phyloP scores from a whole-genome alignment of 1,140 invertebrate species.

The Marisa cornuarietis region DNA sequence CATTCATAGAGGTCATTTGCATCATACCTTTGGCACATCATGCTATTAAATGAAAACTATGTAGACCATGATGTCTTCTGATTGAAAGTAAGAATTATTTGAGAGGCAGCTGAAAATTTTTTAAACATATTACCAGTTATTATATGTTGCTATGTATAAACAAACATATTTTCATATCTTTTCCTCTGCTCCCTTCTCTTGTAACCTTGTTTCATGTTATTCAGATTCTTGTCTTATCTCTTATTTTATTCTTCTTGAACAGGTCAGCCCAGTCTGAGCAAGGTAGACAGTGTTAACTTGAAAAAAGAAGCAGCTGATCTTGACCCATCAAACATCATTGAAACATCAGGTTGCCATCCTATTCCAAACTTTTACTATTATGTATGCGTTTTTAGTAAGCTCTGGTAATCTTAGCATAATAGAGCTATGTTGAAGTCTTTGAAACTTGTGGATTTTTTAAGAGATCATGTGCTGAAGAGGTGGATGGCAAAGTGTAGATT shows the following conservation, averaged over 20 bases:
- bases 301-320: constrained; percentile 14
- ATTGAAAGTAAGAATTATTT: too few relatives aligned
- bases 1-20: too few relatives aligned
- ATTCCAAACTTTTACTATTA: neutral
- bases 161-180: too few relatives aligned
- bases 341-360: constrained; percentile 10
- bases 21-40: too few relatives aligned
- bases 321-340: constrained; percentile 16
- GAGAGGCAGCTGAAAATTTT: too few relatives aligned
- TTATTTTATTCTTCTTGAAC: neutral
- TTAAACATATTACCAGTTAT: too few relatives aligned
- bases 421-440: neutral
- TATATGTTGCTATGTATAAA: too few relatives aligned
- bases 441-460: neutral
- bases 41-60: too few relatives aligned
- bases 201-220: too few relatives aligned
- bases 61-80: too few relatives aligned
- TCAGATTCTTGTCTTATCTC: too few relatives aligned
- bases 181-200: too few relatives aligned
- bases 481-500: neutral
- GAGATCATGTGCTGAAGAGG: neutral
- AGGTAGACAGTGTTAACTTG: constrained; percentile 24
- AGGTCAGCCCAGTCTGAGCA: constrained; percentile 22
- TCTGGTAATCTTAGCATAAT: neutral
- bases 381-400: neutral